Evolutionary conservation across 2,888 invertebrate species (phyloP), one percentile per base, ranked within the genome.

Genomic region (Lepidocyrtinus sp.): DNA sequence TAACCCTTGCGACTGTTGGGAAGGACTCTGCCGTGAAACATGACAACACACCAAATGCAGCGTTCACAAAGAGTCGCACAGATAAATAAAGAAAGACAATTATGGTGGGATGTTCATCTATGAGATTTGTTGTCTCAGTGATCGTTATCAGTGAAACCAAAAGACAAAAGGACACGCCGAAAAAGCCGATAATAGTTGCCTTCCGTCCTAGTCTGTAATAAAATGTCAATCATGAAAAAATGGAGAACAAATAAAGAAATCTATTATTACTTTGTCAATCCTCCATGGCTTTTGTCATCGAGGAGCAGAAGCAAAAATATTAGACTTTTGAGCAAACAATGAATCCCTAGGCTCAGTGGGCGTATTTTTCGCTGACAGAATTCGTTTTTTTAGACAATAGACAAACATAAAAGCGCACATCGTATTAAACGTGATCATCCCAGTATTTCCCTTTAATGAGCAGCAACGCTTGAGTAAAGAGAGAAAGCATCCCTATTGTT

Each of bases 11-110:
- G 21, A 77, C 67, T 12, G 83, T 82, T 36, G 83, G 83, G 22
- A 83, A 83, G 50, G 75, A 73, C 25, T 83, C 83, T n/a, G 83
- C 83, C 17, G 82, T 83, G 19, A 83, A 83, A 55, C 82, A 83
- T 17, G 82, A 82, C 61, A 83, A 45, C 0, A 83, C 83, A 9
- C 82, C 82, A 50, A 82, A 83, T 27, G 73, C 80, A 17, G 82
- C 83, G 15, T 79, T 69, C n/a, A 80, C 80, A 61, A 81, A 83
- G 22, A 75, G 77, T 59, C 83, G 22, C 3, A 78, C 63, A 0
- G 67, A 36, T 36, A 82, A 74, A 73, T 80, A 77, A 26, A 83
- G 63, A 21, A 80, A 36, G 15, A 76, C 22, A 26, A 75, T 61
- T 21, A 80, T 36, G 55, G 25, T 59, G 17, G 83, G 82, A 69